Base-by-base conservation (phyloP, 2,797 vertebrate species). In the Mionectes olivaceus region DNA sequence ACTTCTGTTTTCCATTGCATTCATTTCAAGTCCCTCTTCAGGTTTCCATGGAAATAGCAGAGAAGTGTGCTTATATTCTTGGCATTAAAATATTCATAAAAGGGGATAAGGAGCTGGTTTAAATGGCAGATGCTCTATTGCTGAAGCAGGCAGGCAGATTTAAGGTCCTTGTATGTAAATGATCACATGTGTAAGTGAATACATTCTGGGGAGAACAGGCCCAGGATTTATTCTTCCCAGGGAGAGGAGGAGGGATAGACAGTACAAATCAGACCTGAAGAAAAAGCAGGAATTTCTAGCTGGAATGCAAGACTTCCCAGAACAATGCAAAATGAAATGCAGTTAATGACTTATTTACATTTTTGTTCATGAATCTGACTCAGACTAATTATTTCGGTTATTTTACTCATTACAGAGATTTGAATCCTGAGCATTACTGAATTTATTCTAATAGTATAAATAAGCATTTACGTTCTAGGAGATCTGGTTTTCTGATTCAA, bases 11-110 rank as follows among this genome's bases (percentile, higher is more conserved):
- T 91, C 80, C 74, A 92, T 68, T 82, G 84, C 87, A 89, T 87
- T 94, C 59, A 52, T 91, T 96, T 73, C 83, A 85, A 96, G 91
- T 91, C 95, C 63, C 64, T 93, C 84, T 88, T 91, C 86, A 81
- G 77, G 96, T 97, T 97, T 96, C 97, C 96, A 98, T 97, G 94
- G 97, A 97, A 97, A 98, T 97, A 67, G 87, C 90, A 96, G 79
- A 92, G 69, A 95, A 93, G 30, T 52, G 46, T 91, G 61, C 55
- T 68, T 82, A 91, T 86, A 95, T 97, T 96, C 86, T 87, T 93
- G 83, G 92, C 94, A 93, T 95, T 96, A 96, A 98, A 97, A 97
- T 95, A 97, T 96, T 97, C 94, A 71, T 91, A 91, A 87, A 94
- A 83, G 84, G 80, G 92, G 89, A 83, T 82, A 84, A 92, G 78